phyloP scores from a whole-genome alignment of 2,888 invertebrate genomes.

The Oxyteleia sp. region DNA sequence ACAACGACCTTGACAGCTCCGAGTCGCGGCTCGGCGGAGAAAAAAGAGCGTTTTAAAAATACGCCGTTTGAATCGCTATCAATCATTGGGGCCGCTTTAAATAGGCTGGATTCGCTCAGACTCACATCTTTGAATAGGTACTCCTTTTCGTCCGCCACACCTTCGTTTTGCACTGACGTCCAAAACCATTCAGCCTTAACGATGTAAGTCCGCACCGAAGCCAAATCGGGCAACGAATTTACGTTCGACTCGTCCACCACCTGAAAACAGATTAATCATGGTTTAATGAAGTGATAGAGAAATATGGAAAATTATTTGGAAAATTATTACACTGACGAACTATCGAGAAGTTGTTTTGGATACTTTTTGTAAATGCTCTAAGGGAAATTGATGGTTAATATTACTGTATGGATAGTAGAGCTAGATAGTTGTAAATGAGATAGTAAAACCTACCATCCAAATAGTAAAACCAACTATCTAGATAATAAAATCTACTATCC shows the following conservation, averaged over 20 bases:
- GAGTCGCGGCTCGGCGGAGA: conserved; percentile 14
- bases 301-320: too few relatives aligned
- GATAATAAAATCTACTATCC: too few relatives aligned
- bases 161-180: conserved; percentile 98
- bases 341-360: too few relatives aligned
- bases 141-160: conserved; percentile 96
- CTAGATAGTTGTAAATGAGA: too few relatives aligned
- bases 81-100: conserved; percentile 41
- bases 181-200: conserved; percentile 99
- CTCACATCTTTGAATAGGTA: conserved; percentile 95
- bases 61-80: conserved; percentile 24
- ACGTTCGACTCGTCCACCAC: conserved; percentile 95
- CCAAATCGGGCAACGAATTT: conserved; percentile 91
- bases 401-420: too few relatives aligned
- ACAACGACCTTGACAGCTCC: conserved; percentile 31
- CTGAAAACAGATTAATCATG: conserved; percentile 87
- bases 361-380: too few relatives aligned
- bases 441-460: too few relatives aligned
- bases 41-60: conserved; percentile 29
- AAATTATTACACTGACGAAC: too few relatives aligned
- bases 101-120: conserved; percentile 76
- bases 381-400: too few relatives aligned
- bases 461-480: too few relatives aligned
- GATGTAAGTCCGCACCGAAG: conserved; percentile 91
- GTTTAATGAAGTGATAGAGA: too few relatives aligned